Evolutionary conservation across 2,888 invertebrate genomes (phyloP).

Genomic region (Cephalotes varians): DNA sequence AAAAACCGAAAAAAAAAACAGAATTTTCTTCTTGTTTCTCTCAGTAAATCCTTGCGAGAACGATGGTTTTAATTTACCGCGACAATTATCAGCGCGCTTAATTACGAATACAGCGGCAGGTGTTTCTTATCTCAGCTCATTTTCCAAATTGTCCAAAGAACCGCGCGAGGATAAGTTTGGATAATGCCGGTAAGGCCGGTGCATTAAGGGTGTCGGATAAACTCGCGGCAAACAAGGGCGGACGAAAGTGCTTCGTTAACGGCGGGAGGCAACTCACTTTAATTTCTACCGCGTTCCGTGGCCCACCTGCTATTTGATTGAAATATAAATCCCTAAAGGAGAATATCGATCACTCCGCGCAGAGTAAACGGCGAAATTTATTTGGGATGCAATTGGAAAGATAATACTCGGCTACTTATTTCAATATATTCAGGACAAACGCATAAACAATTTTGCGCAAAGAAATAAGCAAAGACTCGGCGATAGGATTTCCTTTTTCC

Average conservation of each 20-base stretch:
- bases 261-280: slow-evolving; percentile 46
- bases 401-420: neutral
- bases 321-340: slow-evolving; percentile 39
- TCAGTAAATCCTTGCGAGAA: slow-evolving; percentile 6
- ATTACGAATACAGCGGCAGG: slow-evolving; percentile 47
- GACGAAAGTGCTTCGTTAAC: slow-evolving; percentile 56
- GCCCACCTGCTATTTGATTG: slow-evolving; percentile 54
- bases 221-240: slow-evolving; percentile 42
- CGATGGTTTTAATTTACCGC: slow-evolving; percentile 5
- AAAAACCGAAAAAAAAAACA: neutral
- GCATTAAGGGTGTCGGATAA: slow-evolving; percentile 50
- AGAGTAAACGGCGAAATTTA: slow-evolving; percentile 4
- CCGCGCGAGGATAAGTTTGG: slow-evolving; percentile 36
- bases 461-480: neutral
- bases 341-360: slow-evolving; percentile 24
- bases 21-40: neutral
- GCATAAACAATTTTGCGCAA: neutral
- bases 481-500: slow-evolving; percentile 2
- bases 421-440: neutral
- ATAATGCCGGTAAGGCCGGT: slow-evolving; percentile 39
- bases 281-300: slow-evolving; percentile 48
- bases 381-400: neutral
- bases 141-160: slow-evolving; percentile 54
- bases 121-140: slow-evolving; percentile 52
- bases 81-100: slow-evolving; percentile 35